Evolutionary conservation across 2,113 vertebrate genomes (phyloP).

Genomic region (Hassar affinis): DNA sequence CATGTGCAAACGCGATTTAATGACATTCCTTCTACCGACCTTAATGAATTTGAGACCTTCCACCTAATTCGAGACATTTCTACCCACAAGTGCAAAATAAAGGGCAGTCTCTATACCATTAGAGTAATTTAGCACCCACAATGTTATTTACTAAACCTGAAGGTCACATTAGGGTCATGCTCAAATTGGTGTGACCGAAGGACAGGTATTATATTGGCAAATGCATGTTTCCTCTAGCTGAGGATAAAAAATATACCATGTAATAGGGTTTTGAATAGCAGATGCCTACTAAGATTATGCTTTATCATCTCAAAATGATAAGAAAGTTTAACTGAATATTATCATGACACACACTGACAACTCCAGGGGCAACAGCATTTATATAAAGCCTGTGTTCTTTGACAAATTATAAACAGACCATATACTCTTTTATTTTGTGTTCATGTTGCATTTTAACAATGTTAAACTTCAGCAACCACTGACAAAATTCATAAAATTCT

Average conservation of each 20-base stretch:
- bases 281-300: not conserved
- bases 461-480: not conserved
- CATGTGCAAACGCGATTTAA: not conserved
- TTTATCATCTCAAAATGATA: not conserved
- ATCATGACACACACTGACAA: not conserved
- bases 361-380: no score
- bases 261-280: not conserved
- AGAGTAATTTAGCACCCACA: not conserved
- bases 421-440: not conserved
- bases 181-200: not conserved
- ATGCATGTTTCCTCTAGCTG: not conserved
- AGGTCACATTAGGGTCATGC: not conserved
- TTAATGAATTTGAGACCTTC: not conserved
- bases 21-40: not conserved
- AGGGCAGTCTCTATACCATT: not conserved
- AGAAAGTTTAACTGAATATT: not conserved
- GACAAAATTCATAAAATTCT: not conserved
- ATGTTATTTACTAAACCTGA: not conserved
- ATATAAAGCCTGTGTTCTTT: not conserved
- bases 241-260: not conserved
- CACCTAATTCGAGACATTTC: not conserved
- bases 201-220: not conserved
- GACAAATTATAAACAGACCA: not conserved
- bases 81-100: not conserved
- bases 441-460: not conserved